Base-by-base conservation (phyloP, 2,888 invertebrate genomes). In the Noctua fimbriata region DNA sequence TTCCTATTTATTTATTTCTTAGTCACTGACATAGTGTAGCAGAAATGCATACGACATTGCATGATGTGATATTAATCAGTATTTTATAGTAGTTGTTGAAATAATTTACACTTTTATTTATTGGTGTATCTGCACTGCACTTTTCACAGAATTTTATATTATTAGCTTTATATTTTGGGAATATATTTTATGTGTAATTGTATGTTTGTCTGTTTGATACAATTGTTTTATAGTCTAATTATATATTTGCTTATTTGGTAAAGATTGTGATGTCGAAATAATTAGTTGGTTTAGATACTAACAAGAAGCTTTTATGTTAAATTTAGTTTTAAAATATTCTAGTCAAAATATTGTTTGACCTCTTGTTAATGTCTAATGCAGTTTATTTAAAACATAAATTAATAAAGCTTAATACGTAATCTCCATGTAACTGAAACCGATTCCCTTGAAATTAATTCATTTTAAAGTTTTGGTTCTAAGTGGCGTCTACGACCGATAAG, bases 81-180 rank as follows among this genome's bases (percentile, higher is more conserved):
- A 84, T 58, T 36, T 36, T 79, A 71, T 76, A 66, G 82, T 88
- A 88, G 80, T 58, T 80, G 47, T 52, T 80, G 16, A 69, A 72
- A 76, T 85, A 76, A 78, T 75, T 65, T 58, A 76, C 86, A 83
- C 83, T 67, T 72, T 65, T 82, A 79, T 86, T 83, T 83, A 86
- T 86, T 81, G 66, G 24, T 81, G 66, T 85, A 83, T 90, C 44
- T 82, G 90, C 92, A 92, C 92, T 87, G 92, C 92, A 92, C 91
- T 90, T 81, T 69, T 86, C 89, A 87, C 89, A 79, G 36, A 84
- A 73, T 71, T 79, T 83, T 82, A 70, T 85, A 66, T 76, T 77
- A 73, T 72, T 72, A 73, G 84, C 83, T 88, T 89, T 77, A 72
- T 84, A 85, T 81, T 85, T 81, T 83, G 86, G 89, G 87, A 86